Evolutionary conservation across 1,140 invertebrate species (phyloP).

Genomic region (Drosophila azteca): DNA sequence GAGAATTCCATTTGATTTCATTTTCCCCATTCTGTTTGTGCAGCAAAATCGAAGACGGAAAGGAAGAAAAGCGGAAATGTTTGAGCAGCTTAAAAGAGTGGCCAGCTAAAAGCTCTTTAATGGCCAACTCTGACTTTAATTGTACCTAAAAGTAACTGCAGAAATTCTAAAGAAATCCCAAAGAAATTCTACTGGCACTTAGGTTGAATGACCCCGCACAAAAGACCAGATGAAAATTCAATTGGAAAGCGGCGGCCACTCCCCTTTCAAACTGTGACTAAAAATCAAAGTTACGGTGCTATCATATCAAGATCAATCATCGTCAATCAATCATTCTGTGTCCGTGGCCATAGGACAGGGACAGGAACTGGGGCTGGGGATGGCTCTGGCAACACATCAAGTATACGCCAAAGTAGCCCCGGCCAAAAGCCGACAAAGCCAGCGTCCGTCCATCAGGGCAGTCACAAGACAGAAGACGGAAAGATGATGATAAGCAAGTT

Average conservation of each 20-base stretch:
- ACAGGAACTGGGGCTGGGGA: too few species aligned
- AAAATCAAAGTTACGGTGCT: constrained; percentile 62
- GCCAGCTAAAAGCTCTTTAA: constrained; percentile 1
- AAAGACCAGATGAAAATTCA: constrained; percentile 8
- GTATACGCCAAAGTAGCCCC: constrained; percentile 64
- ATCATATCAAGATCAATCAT: constrained; percentile 53
- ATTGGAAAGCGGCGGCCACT: constrained; percentile 10
- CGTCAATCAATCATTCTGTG: constrained; percentile 68
- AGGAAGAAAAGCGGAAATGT: constrained; percentile 58
- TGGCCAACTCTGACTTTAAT: constrained; percentile 10
- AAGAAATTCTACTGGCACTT: too few species aligned
- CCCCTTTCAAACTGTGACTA: constrained; percentile 31
- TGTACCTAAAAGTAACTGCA: background rate
- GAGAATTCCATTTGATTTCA: constrained; percentile 12
- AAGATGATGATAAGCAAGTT: constrained; percentile 49
- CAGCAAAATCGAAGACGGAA: constrained; percentile 31
- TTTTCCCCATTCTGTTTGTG: constrained; percentile 16
- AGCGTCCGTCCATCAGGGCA: constrained; percentile 27
- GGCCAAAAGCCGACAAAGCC: constrained; percentile 29
- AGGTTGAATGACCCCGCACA: constrained; percentile 14
- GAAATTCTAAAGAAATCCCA: background rate
- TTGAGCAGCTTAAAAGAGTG: constrained; percentile 21
- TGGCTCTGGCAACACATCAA: constrained; percentile 42
- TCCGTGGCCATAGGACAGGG: constrained; percentile 8
- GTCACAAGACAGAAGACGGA: constrained; percentile 7